Evolutionary conservation across 2,113 vertebrate genomes (phyloP).

Genomic region (Thalassoma bifasciatum): DNA sequence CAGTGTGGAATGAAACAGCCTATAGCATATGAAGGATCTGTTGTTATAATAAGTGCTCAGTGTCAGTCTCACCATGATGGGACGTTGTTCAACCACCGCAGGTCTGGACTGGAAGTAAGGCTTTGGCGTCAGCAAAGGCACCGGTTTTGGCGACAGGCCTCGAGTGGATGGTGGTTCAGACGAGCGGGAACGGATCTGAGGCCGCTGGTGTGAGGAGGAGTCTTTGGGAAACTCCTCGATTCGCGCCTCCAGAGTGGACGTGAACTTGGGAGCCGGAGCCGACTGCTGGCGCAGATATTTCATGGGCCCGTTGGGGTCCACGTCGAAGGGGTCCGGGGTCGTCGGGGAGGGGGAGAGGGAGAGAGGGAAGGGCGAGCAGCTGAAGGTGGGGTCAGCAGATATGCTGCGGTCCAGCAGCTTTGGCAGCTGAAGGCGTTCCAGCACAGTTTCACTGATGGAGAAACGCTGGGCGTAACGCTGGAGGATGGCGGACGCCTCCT

Average conservation of each 20-base stretch:
- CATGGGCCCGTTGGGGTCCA: constrained; percentile 80
- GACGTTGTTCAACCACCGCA: constrained; percentile 82
- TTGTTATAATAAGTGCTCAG: no score
- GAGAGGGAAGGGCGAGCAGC: constrained; percentile 76
- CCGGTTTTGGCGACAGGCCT: constrained; percentile 84
- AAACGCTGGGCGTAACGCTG: constrained; percentile 95
- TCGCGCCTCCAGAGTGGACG: constrained; percentile 91
- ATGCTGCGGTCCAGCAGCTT: constrained; percentile 94
- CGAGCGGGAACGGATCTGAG: constrained; percentile 81
- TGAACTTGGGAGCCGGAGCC: constrained; percentile 92
- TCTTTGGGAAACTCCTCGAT: constrained; percentile 81
- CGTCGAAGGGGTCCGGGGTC: constrained; percentile 62
- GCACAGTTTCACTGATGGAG: constrained; percentile 94
- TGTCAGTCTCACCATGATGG: constrained; percentile 86
- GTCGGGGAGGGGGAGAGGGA: constrained; percentile 80
- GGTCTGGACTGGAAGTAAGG: constrained; percentile 88
- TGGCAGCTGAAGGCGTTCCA: constrained; percentile 94
- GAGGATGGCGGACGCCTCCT: constrained; percentile 91
- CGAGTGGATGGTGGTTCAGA: constrained; percentile 84
- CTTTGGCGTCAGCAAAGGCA: constrained; percentile 91
- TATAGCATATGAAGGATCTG: no score
- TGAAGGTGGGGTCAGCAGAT: constrained; percentile 89
- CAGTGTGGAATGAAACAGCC: no score
- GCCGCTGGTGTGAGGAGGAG: constrained; percentile 43
- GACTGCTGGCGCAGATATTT: constrained; percentile 94